Evolutionary conservation across 2,888 invertebrate genomes (phyloP).

Genomic region (Meandrusa payeni): DNA sequence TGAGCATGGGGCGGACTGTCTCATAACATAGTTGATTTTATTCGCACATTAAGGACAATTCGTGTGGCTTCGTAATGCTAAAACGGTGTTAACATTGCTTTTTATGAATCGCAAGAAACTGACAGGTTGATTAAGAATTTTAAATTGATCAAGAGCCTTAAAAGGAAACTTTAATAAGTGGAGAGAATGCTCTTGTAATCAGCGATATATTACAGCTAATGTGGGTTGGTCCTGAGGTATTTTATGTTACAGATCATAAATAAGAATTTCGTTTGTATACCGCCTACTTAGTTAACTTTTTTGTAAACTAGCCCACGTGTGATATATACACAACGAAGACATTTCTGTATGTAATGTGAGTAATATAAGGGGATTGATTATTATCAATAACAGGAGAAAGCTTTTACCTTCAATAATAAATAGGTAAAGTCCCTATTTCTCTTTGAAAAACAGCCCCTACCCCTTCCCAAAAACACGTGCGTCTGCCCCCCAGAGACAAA

Average conservation of each 20-base stretch:
- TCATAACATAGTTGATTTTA: slow-evolving; percentile 65
- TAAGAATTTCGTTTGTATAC: slow-evolving; percentile 3
- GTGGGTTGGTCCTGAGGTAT: slow-evolving; percentile 29
- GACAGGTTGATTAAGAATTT: slow-evolving; percentile 61
- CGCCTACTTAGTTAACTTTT: too few relatives aligned
- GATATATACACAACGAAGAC: too few relatives aligned
- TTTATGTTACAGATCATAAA: slow-evolving; percentile 23
- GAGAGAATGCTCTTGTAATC: slow-evolving; percentile 29
- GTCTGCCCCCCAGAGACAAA: slow-evolving; percentile 51
- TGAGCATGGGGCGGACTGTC: slow-evolving; percentile 53
- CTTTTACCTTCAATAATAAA: slow-evolving; percentile 54
- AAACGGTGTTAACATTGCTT: slow-evolving; percentile 68
- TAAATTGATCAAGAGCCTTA: slow-evolving; percentile 43
- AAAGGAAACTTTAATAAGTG: slow-evolving; percentile 28
- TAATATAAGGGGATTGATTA: neutral
- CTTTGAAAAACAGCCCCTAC: slow-evolving; percentile 37
- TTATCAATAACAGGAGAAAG: slow-evolving; percentile 33
- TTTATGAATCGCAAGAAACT: slow-evolving; percentile 57
- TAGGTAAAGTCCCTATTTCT: slow-evolving; percentile 53
- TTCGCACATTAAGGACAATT: slow-evolving; percentile 54
- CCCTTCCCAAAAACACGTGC: slow-evolving; percentile 22
- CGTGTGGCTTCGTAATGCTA: slow-evolving; percentile 60
- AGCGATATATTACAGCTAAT: slow-evolving; percentile 31
- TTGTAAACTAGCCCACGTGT: too few relatives aligned
- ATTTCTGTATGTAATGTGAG: too few relatives aligned